These are phyloP conservation scores for Zosterops hypoxanthus DNA, from an alignment of 2,113 vertebrate species.

Conservation along the genomic window DNA sequence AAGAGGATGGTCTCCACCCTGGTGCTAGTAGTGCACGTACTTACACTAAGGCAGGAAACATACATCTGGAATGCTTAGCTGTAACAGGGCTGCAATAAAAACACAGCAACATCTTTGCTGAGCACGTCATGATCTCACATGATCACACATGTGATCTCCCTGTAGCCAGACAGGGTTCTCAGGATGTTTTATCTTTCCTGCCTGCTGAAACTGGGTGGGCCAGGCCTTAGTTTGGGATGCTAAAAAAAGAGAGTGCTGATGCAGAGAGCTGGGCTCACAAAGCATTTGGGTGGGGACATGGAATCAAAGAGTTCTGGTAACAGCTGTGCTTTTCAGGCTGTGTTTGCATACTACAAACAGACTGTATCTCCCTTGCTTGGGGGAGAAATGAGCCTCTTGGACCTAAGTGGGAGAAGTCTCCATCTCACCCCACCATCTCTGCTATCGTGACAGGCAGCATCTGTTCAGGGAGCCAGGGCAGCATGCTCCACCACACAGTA, in stretches of 20 bases:
- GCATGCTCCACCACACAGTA: neutral
- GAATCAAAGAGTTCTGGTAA: neutral
- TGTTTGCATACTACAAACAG: neutral
- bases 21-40: neutral
- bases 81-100: neutral
- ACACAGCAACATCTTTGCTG: neutral
- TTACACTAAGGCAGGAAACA: neutral
- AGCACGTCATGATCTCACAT: neutral
- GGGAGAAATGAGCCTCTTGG: neutral
- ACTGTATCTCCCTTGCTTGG: neutral
- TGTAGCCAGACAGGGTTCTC: neutral
- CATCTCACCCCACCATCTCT: neutral
- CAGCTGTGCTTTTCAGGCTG: neutral
- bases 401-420: neutral
- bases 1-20: fast-evolving
- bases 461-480: neutral
- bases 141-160: neutral
- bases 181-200: neutral
- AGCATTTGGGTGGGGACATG: neutral
- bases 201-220: neutral
- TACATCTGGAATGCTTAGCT: neutral
- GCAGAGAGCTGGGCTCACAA: neutral
- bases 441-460: neutral
- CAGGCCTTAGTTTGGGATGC: neutral
- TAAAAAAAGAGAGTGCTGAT: neutral